Evolutionary conservation across 2,888 invertebrate genomes (phyloP).

Genomic region (Chesias legatella): DNA sequence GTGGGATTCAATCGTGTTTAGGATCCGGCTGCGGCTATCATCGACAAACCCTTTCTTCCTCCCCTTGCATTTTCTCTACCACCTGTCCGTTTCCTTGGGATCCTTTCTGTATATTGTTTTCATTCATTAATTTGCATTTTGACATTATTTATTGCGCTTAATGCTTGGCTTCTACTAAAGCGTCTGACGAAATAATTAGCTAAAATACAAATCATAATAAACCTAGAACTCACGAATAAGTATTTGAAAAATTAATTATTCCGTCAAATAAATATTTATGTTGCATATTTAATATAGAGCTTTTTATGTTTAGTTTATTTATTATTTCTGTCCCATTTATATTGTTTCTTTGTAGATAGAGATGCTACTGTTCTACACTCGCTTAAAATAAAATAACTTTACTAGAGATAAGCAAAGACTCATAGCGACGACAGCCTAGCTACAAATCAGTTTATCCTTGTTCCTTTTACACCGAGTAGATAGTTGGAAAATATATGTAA

Average conservation of each 20-base stretch:
- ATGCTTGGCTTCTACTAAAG: conserved; percentile 54
- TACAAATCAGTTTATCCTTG: conserved; percentile 8
- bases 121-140: conserved; percentile 59
- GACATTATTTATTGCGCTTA: conserved; percentile 37
- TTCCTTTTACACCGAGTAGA: no score
- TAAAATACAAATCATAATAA: conserved; percentile 1
- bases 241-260: conserved; percentile 13
- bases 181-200: conserved; percentile 46
- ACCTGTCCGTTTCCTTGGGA: conserved; percentile 48
- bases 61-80: conserved; percentile 51
- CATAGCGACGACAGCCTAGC: conserved; percentile 55
- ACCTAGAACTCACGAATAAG: neutral
- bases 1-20: conserved; percentile 33
- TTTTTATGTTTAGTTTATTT: conserved; percentile 18
- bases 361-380: conserved; percentile 24
- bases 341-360: conserved; percentile 22
- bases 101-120: conserved; percentile 63
- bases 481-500: no score
- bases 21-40: conserved; percentile 78
- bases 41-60: conserved; percentile 66
- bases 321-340: conserved; percentile 21
- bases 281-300: conserved; percentile 10
- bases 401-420: conserved; percentile 42
- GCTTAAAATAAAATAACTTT: neutral
- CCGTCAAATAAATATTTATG: conserved; percentile 15